Percentiles rank a stretch among this genome's conserved stretches.
phyloP scores from a whole-genome alignment of 2,797 vertebrate species.

The Esox masquinongy region DNA sequence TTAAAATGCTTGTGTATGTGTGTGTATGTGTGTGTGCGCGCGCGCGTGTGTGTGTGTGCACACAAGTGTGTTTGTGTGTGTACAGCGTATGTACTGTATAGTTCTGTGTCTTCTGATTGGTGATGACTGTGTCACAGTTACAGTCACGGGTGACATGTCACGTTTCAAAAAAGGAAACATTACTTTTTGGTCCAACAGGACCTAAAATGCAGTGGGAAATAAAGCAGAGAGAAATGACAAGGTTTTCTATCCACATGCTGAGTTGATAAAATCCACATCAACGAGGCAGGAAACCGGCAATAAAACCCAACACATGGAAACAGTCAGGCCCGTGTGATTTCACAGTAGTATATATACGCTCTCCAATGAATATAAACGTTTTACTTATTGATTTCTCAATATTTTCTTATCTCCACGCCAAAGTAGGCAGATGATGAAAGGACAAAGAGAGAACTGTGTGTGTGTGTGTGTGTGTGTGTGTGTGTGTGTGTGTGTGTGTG shows the following conservation, averaged over 20 bases:
- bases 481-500: too few species aligned
- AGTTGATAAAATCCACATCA: conserved; percentile 77
- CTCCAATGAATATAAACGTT: conserved; percentile 67
- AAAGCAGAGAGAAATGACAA: neutral
- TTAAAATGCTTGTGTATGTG: too few species aligned
- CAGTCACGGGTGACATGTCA: conserved; percentile 35
- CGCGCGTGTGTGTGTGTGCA: neutral
- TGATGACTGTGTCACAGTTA: conserved; percentile 22
- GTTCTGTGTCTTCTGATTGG: too few species aligned
- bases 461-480: conserved; percentile 19
- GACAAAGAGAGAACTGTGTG: conserved; percentile 50
- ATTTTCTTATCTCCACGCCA: conserved; percentile 27
- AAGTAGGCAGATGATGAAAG: conserved; percentile 64
- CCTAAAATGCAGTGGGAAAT: conserved; percentile 29
- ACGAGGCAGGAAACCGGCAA: conserved; percentile 69
- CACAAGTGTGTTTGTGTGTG: neutral
- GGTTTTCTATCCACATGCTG: conserved; percentile 62
- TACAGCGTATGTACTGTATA: too few species aligned
- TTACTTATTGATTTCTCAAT: conserved; percentile 37
- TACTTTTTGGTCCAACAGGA: conserved; percentile 57
- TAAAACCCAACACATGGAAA: conserved; percentile 74
- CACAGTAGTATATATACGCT: conserved; percentile 55
- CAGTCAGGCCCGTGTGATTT: conserved; percentile 69
- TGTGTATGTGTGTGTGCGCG: conserved; percentile 4
- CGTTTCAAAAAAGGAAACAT: conserved; percentile 38